Evolutionary conservation across 2,113 vertebrate species (phyloP).

Genomic region (Podarcis raffonei): DNA sequence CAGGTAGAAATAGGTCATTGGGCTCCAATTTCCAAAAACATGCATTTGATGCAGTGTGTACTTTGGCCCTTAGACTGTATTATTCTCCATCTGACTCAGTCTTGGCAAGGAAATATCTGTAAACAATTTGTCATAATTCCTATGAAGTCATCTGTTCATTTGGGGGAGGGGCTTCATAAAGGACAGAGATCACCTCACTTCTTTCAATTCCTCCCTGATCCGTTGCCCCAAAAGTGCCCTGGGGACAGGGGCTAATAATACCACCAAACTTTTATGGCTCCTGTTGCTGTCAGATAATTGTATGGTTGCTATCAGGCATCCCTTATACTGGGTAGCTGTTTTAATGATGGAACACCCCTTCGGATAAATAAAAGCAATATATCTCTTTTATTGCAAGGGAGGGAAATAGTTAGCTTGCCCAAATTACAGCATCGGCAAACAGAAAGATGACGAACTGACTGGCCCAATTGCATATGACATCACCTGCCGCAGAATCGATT

Average conservation of each 20-base stretch:
- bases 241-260: neutral
- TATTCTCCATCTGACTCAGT: neutral
- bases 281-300: neutral
- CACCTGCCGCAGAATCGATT: neutral
- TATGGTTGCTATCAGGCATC: neutral
- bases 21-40: no score
- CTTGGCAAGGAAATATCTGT: neutral
- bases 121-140: conserved; percentile 10
- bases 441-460: neutral
- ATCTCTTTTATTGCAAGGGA: neutral
- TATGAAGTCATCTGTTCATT: neutral
- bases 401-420: neutral
- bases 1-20: no score
- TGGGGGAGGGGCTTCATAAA: neutral
- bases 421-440: neutral
- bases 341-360: neutral
- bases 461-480: neutral
- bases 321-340: neutral
- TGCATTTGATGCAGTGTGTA: no score
- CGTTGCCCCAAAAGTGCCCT: accelerated
- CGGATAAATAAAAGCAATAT: neutral
- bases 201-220: neutral
- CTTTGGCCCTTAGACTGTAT: neutral
- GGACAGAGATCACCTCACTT: neutral
- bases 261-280: neutral